Percentiles rank a stretch among this genome's conserved stretches.
These are phyloP conservation scores for Nannoperca obscura DNA, from an alignment of 2,797 vertebrate species.

Conservation along the genomic window DNA sequence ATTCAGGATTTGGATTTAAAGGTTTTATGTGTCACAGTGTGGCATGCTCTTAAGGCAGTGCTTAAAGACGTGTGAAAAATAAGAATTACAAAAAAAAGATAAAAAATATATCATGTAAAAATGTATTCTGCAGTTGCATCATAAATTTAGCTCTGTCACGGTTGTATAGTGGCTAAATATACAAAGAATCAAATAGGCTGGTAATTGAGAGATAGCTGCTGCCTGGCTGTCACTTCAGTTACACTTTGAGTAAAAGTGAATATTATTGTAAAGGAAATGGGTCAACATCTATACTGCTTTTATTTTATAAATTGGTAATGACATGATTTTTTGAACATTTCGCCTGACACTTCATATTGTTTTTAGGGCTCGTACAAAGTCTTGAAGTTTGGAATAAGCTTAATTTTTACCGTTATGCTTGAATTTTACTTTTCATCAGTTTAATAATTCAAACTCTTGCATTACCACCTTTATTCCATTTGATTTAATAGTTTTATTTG, in stretches of 20 bases:
- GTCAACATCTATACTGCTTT: neutral
- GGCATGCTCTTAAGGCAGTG: neutral
- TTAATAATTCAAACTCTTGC: too few species aligned
- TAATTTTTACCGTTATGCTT: too few species aligned
- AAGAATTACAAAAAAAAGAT: neutral
- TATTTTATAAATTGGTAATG: too few species aligned
- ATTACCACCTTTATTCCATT: slow-evolving; percentile 4
- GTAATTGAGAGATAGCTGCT: neutral
- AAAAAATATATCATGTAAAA: neutral
- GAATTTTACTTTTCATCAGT: too few species aligned
- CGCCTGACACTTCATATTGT: too few species aligned
- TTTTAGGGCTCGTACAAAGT: too few species aligned
- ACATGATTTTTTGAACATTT: too few species aligned
- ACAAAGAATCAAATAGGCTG: neutral
- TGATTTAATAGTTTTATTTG: neutral
- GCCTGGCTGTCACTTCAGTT: neutral
- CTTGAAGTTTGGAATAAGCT: too few species aligned
- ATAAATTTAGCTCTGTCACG: slow-evolving; percentile 4
- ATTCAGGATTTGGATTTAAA: slow-evolving; percentile 16
- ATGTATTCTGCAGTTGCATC: neutral
- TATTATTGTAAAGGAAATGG: neutral
- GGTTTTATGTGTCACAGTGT: slow-evolving; percentile 12
- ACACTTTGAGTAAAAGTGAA: neutral
- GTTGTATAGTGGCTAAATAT: slow-evolving; percentile 3
- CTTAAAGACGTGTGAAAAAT: neutral